phyloP scores from a whole-genome alignment of 2,888 invertebrate species.

The Harpalus rubripes region DNA sequence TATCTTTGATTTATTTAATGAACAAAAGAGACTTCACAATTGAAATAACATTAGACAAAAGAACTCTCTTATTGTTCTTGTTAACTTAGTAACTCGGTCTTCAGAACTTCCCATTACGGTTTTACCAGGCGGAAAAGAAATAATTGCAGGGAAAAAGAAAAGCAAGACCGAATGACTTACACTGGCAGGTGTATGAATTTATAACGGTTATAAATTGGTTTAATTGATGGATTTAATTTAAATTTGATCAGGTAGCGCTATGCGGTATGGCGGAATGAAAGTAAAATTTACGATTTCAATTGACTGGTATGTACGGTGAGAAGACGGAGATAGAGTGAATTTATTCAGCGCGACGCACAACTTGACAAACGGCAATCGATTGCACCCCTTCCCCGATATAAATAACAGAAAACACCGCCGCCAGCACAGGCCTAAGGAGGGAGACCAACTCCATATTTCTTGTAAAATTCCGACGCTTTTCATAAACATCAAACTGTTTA shows the following conservation, averaged over 20 bases:
- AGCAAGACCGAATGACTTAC: neutral
- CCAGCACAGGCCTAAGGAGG: conserved; percentile 34
- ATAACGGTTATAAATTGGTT: conserved; percentile 42
- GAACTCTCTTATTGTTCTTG: conserved; percentile 38
- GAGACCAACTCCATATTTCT: neutral
- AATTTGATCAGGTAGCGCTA: conserved; percentile 62
- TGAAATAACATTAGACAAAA: conserved; percentile 35
- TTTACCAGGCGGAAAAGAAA: conserved; percentile 16
- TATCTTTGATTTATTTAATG: conserved; percentile 40
- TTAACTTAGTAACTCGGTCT: conserved; percentile 13
- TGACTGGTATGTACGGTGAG: conserved; percentile 46
- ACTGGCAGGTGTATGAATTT: conserved; percentile 45
- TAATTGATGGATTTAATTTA: conserved; percentile 67
- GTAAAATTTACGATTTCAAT: conserved; percentile 65
- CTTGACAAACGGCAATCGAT: conserved; percentile 67
- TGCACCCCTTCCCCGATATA: conserved; percentile 60
- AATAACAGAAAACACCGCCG: conserved; percentile 63
- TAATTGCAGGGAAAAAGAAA: conserved; percentile 27
- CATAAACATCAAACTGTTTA: neutral
- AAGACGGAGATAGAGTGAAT: conserved; percentile 61
- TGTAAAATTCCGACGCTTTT: neutral
- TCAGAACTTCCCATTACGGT: conserved; percentile 4
- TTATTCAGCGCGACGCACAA: conserved; percentile 61
- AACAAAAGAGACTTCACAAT: conserved; percentile 16
- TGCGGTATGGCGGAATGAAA: conserved; percentile 54